These are phyloP conservation scores for Drosophila mojavensis DNA, from an alignment of 1,140 invertebrate species.

Conservation along the genomic window DNA sequence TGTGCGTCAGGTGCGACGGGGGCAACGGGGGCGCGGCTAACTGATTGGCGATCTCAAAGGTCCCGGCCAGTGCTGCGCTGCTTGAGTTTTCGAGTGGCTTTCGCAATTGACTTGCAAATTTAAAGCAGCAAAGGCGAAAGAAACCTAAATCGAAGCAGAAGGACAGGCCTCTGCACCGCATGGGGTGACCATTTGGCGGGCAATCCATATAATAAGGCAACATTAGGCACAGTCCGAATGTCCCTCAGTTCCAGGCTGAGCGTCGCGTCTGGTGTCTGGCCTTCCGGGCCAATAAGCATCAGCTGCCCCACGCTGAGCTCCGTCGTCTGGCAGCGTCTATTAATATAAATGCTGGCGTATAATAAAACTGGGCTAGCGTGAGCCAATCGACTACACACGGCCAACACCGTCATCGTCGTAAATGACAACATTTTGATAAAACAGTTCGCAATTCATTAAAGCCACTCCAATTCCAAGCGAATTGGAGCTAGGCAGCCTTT, in stretches of 20 bases:
- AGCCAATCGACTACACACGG: neutral
- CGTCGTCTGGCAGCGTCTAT: neutral
- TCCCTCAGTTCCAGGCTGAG: neutral
- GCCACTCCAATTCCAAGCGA: neutral
- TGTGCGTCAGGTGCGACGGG: neutral
- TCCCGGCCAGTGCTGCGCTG: constrained; percentile 27
- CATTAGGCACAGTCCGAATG: constrained; percentile 15
- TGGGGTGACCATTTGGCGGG: constrained; percentile 12
- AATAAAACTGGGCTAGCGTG: neutral
- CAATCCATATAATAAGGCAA: constrained; percentile 36
- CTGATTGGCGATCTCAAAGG: constrained; percentile 51
- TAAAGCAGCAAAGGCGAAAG: constrained; percentile 20
- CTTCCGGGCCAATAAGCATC: neutral
- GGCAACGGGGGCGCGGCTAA: constrained; percentile 13
- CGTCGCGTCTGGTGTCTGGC: neutral
- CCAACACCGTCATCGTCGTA: neutral
- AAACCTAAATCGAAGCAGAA: too few species aligned
- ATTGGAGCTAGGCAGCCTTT: too few species aligned
- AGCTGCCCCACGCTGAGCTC: neutral
- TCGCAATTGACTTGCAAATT: constrained; percentile 46
- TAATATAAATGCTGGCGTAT: neutral
- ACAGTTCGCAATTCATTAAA: neutral
- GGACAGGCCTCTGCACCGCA: neutral
- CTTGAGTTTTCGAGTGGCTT: constrained; percentile 50
- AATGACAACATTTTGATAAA: neutral